Evolutionary conservation across 2,113 vertebrate species (phyloP).

Genomic region (Hylia prasina): DNA sequence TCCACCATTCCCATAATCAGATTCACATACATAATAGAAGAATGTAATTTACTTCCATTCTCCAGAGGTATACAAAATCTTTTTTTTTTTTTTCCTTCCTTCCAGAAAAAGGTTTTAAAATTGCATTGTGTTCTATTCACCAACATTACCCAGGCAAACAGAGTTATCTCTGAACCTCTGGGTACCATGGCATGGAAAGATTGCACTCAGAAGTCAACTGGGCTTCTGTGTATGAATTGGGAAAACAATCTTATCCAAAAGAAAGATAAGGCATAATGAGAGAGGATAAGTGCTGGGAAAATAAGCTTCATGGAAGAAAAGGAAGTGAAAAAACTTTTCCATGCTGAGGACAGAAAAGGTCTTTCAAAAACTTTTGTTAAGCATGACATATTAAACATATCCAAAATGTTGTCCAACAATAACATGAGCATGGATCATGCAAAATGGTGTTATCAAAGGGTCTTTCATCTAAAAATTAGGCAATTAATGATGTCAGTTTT

Average conservation of each 20-base stretch:
- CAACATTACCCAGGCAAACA: neutral
- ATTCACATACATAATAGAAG: neutral
- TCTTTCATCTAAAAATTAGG: neutral
- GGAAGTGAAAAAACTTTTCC: neutral
- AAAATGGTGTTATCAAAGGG: neutral
- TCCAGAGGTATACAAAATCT: neutral
- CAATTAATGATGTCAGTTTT: neutral
- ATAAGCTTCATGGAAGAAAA: neutral
- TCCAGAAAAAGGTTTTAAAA: neutral
- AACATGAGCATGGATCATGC: neutral
- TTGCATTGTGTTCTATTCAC: neutral
- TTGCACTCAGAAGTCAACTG: neutral
- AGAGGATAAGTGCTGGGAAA: neutral
- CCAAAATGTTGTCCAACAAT: neutral
- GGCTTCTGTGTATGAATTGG: neutral
- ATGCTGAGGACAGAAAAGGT: neutral
- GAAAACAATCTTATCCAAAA: slow-evolving; percentile 14
- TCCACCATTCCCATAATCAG: neutral
- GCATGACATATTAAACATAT: neutral
- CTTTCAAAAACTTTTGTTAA: neutral
- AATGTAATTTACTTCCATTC: neutral
- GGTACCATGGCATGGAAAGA: neutral
- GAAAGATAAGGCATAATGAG: slow-evolving; percentile 27
- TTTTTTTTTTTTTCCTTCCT: neutral
- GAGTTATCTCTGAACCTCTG: neutral